Conservation (phyloP, 2,888 invertebrate species). For the Gastrophysa polygoni region DNA sequence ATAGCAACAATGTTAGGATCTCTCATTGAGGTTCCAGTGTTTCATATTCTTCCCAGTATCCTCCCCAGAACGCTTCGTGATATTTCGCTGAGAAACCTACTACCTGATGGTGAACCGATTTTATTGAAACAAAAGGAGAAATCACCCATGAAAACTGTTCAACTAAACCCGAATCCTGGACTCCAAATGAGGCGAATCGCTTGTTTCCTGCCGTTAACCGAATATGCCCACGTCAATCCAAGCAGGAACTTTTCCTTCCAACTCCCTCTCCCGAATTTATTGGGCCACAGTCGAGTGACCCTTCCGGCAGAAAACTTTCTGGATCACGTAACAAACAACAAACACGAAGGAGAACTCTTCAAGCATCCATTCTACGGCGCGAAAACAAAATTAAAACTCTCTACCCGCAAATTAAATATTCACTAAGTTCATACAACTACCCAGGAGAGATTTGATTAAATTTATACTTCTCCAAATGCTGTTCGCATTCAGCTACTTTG, state of each 20-base stretch:
- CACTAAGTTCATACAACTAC: slow-evolving; percentile 28
- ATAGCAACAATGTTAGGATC: too few species aligned
- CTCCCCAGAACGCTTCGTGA: too few species aligned
- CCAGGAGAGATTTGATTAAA: slow-evolving; percentile 34
- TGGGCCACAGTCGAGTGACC: not conserved
- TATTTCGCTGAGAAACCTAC: too few species aligned
- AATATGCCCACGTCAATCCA: not conserved
- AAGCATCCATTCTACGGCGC: slow-evolving; percentile 17
- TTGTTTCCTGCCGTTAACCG: not conserved
- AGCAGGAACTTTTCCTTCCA: not conserved
- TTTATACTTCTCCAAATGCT: slow-evolving; percentile 12
- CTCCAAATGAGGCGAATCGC: too few species aligned
- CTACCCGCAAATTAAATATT: slow-evolving; percentile 29
- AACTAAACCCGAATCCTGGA: too few species aligned
- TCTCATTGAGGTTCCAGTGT: too few species aligned
- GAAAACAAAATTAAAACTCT: slow-evolving; percentile 31
- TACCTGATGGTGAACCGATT: too few species aligned
- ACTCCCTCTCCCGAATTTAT: not conserved
- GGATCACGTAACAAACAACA: slow-evolving; percentile 9
- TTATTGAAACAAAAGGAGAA: too few species aligned
- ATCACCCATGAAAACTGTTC: too few species aligned
- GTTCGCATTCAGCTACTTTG: not conserved
- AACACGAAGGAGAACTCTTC: slow-evolving; percentile 14
- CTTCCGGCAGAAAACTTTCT: not conserved
- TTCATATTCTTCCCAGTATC: too few species aligned